Evolutionary conservation across 2,113 vertebrate species (phyloP), one percentile per base, ranked within the genome.

Genomic region (Crotalus tigris): DNA sequence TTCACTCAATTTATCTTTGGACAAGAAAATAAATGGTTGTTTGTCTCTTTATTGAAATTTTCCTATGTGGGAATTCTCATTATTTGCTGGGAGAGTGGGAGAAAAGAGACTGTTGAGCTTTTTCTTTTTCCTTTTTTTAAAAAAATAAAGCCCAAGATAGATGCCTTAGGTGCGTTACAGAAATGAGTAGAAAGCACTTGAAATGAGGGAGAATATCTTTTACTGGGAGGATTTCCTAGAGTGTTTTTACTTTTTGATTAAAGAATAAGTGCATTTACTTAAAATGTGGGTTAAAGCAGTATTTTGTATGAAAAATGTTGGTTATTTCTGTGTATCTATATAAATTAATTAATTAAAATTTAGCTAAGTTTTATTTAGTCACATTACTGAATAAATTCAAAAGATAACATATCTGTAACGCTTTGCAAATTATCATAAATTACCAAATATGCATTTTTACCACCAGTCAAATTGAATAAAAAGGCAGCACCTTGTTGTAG

Each of bases 1-100:
- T 97, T 98, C 98, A 97, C 96, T 98, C 98, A 97, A 98, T 98
- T 98, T 98, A 98, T 98, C 98, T 98, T 98, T 96, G 95, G 93
- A 93, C 96, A 95, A 96, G 96, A 95, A 98, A 98, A 98, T 97
- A 98, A 98, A 98, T 98, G 97, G 96, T 97, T 95, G 96, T 94
- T 97, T 95, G 1, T 97, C 97, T 97, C 96, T 97, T 97, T 96
- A 94, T 96, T 96, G 94, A 96, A 97, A 97, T 97, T 94, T 93
- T 96, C 96, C 97, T 97, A 96, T 96, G 95, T 92, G 92, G 95
- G 85, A 64, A 96, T 96, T 96, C 87, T 61, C 91, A 96, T 96
- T 97, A 97, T 97, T 97, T 94, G 92, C 92, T 94, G 94, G 89
- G 44, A 2, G 57, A 5, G n/a, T 59, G 96, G 95, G 97, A 97